Evolutionary conservation across 2,888 invertebrate genomes (phyloP), one percentile per base, ranked within the genome.

Genomic region (Epinotia ramella): DNA sequence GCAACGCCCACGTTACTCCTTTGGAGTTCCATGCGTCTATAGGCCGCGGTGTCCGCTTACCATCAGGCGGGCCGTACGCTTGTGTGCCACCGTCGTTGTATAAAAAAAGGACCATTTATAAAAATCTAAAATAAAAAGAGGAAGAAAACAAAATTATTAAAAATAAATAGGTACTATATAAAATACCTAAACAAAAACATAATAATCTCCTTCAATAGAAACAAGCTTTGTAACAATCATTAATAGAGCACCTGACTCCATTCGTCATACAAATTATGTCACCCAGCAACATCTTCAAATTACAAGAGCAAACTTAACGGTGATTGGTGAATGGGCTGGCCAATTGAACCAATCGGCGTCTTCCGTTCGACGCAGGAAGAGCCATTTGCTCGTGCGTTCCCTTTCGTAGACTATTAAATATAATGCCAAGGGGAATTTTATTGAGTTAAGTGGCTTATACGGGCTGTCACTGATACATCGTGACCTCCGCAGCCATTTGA

Each of bases 281-380:
- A 69, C 64, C 57, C 53, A 71, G 65, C 72, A 77, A 77, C 71
- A 53, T 76, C 73, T 73, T 60, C 69, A 63, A 77, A 64, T 71
- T 62, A 70, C 66, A 74, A 73, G 49, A 40, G 53, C 49, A 70
- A 65, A 60, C 84, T 84, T 78, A 81, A 83, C 88, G 92, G 91
- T 94, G 92, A 94, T 94, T 94, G 94, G 93, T 88, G 90, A 92
- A 92, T 91, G 86, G 89, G 83, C 82, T 85, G 78, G 86, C 86
- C 93, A 94, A 94, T 94, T 94, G 92, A 88, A 84, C 93, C 94
- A 94, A 94, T 94, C 91, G 91, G 78, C 92, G 89, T 92, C 92
- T 93, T 94, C 94, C 94, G 93, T 88, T 91, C 85, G 81, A 81
- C 84, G 87, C 93, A 93, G 94, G 93, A 93, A 92, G 89, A 83